Percentiles rank a stretch among this genome's conserved stretches.
These are phyloP conservation scores for Trissonchulus sp. DNA, from an alignment of 2,888 invertebrate species.

Conservation along the genomic window DNA sequence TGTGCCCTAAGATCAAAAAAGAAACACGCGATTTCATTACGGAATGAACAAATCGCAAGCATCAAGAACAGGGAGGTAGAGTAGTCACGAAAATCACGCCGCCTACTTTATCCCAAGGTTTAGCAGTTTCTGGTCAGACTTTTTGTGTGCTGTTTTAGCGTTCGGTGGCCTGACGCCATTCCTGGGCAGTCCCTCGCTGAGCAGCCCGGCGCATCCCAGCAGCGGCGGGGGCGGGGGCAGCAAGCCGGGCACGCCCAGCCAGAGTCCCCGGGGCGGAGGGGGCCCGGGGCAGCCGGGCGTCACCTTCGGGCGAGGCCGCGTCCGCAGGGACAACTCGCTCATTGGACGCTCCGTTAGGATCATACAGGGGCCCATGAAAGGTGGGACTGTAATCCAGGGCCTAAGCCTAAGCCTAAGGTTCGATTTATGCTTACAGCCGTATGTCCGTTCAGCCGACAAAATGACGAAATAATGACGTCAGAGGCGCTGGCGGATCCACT, in stretches of 20 bases:
- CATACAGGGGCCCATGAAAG: constrained; percentile 94
- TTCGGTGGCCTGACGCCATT: constrained; percentile 33
- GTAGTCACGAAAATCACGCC: too few species aligned
- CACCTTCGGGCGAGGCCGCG: constrained; percentile 39
- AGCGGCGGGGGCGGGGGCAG: constrained; percentile 47
- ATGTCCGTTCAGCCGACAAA: too few species aligned
- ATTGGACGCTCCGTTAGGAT: constrained; percentile 96
- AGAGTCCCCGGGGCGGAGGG: constrained; percentile 55
- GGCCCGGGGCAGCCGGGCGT: neutral
- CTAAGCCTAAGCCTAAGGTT: too few species aligned
- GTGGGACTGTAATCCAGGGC: constrained; percentile 56
- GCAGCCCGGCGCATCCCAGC: constrained; percentile 29
- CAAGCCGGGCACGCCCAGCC: constrained; percentile 41
- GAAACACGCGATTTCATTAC: too few species aligned
- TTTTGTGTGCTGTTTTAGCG: constrained; percentile 26
- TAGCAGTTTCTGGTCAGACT: too few species aligned
- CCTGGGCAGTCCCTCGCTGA: constrained; percentile 27
- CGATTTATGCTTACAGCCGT: too few species aligned
- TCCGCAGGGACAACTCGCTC: constrained; percentile 72
- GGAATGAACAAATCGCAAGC: too few species aligned
- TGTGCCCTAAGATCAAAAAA: too few species aligned
- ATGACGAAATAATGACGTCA: too few species aligned
- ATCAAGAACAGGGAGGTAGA: too few species aligned
- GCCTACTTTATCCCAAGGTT: too few species aligned
- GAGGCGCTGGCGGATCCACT: too few species aligned